These are phyloP conservation scores for Chironomus striatipennis DNA, from an alignment of 1,140 invertebrate species.

Conservation along the genomic window DNA sequence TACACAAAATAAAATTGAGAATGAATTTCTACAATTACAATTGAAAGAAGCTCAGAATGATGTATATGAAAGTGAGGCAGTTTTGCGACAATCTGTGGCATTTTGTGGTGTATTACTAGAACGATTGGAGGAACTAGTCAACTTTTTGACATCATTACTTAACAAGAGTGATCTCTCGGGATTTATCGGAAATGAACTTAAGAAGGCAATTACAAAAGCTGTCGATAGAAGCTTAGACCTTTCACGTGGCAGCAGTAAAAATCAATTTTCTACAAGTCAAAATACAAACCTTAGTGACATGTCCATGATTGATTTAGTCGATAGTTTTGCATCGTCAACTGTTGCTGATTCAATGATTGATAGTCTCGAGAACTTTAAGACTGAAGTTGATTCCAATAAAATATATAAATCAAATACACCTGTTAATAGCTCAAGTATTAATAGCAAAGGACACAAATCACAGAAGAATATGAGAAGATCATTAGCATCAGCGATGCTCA, in stretches of 20 bases:
- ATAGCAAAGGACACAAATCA: slow-evolving; percentile 22
- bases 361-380: not conserved
- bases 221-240: slow-evolving; percentile 49
- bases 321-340: slow-evolving; percentile 5
- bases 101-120: slow-evolving; percentile 53
- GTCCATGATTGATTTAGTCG: slow-evolving; percentile 32
- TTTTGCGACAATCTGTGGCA: slow-evolving; percentile 52
- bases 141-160: slow-evolving; percentile 60
- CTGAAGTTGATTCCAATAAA: not conserved
- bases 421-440: not conserved
- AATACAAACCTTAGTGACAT: not conserved
- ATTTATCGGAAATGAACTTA: slow-evolving; percentile 43
- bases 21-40: slow-evolving; percentile 35
- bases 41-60: slow-evolving; percentile 36
- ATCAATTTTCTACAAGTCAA: slow-evolving; percentile 37
- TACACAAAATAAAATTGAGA: slow-evolving; percentile 5
- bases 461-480: slow-evolving; percentile 31
- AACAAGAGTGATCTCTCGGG: slow-evolving; percentile 50
- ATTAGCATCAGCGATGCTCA: slow-evolving; percentile 29
- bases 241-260: slow-evolving; percentile 39
- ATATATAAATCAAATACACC: not conserved
- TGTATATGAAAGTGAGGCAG: slow-evolving; percentile 39
- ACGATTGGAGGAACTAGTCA: slow-evolving; percentile 58
- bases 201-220: slow-evolving; percentile 44
- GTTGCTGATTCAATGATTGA: slow-evolving; percentile 15